Conservation (phyloP, 1,140 invertebrate genomes). For the Drosophila nannoptera region DNA sequence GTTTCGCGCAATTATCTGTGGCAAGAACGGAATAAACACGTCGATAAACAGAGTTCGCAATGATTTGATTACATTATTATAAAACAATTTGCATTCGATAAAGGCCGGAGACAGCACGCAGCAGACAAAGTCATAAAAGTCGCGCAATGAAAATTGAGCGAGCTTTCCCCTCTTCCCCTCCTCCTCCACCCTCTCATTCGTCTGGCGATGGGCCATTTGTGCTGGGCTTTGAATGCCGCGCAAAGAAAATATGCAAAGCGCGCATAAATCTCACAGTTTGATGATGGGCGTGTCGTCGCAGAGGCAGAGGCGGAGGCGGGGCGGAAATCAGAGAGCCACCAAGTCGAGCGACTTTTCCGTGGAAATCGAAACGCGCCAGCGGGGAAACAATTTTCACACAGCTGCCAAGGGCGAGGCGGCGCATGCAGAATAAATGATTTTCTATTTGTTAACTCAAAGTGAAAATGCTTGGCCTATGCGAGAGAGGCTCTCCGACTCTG, state of each 20-base stretch:
- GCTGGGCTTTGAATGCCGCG: constrained; percentile 51
- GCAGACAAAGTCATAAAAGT: constrained; percentile 72
- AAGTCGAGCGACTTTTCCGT: constrained; percentile 12
- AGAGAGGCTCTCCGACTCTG: constrained; percentile 25
- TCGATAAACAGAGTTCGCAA: constrained; percentile 70
- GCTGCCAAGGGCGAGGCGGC: constrained; percentile 32
- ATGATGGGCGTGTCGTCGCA: constrained; percentile 21
- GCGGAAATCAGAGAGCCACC: constrained; percentile 55
- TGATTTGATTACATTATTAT: constrained; percentile 76
- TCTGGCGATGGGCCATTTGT: constrained; percentile 51
- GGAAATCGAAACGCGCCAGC: constrained; percentile 59
- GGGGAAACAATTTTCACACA: constrained; percentile 39
- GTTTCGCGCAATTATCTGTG: constrained; percentile 44
- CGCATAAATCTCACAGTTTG: constrained; percentile 71
- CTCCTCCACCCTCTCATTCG: background rate
- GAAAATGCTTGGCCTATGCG: constrained; percentile 57
- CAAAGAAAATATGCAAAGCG: constrained; percentile 72
- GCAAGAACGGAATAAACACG: constrained; percentile 65
- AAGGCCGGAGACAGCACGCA: constrained; percentile 60
- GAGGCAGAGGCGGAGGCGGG: background rate
- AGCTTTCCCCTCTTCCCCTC: constrained; percentile 5
- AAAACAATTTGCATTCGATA: constrained; percentile 77
- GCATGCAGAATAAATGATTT: constrained; percentile 76
- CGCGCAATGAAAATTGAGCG: constrained; percentile 70
- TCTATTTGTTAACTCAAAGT: constrained; percentile 76